These are phyloP conservation scores for Drosophila cracens DNA, from an alignment of 2,888 invertebrate species.

Conservation along the genomic window DNA sequence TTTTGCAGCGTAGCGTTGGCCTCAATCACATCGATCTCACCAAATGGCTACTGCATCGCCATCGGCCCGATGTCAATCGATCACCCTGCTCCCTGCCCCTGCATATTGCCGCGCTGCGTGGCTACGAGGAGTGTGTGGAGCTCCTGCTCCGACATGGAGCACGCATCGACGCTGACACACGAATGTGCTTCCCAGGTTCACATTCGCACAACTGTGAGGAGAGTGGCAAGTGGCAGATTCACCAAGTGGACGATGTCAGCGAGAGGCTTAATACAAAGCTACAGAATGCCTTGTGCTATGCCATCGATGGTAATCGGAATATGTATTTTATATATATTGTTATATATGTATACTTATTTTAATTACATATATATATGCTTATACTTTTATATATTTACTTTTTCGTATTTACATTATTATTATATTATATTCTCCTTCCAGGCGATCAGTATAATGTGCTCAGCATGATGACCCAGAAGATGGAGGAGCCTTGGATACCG, in stretches of 20 bases:
- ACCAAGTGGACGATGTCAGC: slow-evolving; percentile 86
- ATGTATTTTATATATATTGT: background rate
- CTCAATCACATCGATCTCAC: slow-evolving; percentile 90
- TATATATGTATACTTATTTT: background rate
- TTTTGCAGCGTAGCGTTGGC: slow-evolving; percentile 90
- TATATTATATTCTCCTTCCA: background rate
- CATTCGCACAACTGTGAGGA: slow-evolving; percentile 90
- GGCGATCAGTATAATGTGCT: slow-evolving; percentile 89
- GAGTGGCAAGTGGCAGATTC: slow-evolving; percentile 87
- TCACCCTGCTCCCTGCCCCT: slow-evolving; percentile 91
- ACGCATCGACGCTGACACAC: slow-evolving; percentile 89
- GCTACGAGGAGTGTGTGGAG: slow-evolving; percentile 90
- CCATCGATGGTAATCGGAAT: slow-evolving; percentile 86
- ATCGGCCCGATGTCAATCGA: slow-evolving; percentile 88
- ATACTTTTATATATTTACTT: background rate
- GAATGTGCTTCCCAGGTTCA: slow-evolving; percentile 91
- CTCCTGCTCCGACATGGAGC: slow-evolving; percentile 89
- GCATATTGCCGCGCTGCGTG: slow-evolving; percentile 90
- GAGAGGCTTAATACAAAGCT: slow-evolving; percentile 86
- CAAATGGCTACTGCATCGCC: slow-evolving; percentile 88
- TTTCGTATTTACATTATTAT: background rate
- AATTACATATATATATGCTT: background rate
- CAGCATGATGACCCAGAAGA: slow-evolving; percentile 88
- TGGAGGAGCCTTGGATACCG: slow-evolving; percentile 89
- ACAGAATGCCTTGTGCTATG: slow-evolving; percentile 90